Evolutionary conservation across 2,888 invertebrate species (phyloP).

Genomic region (Pollenia amentaria): DNA sequence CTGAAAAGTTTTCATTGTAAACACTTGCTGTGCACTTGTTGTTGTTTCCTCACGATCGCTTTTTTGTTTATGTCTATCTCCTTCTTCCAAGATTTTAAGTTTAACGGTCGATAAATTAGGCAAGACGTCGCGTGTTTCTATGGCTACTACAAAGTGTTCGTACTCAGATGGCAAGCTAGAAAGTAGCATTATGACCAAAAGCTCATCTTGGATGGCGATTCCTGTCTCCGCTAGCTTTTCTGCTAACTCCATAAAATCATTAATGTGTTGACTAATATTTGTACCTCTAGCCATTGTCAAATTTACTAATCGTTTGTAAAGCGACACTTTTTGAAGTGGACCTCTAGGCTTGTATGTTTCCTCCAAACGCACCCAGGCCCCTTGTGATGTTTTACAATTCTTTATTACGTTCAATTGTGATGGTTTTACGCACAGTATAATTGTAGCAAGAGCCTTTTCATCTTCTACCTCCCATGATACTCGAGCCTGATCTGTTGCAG

Average conservation of each 20-base stretch:
- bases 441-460: constrained; percentile 66
- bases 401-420: too few relatives aligned
- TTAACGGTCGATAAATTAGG: constrained; percentile 54
- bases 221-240: constrained; percentile 68
- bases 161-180: constrained; percentile 61
- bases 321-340: constrained; percentile 66
- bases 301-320: constrained; percentile 70
- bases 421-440: constrained; percentile 53
- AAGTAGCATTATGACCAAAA: constrained; percentile 68
- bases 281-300: constrained; percentile 32
- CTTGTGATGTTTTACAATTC: constrained; percentile 58
- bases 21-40: constrained; percentile 51
- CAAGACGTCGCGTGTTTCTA: constrained; percentile 70
- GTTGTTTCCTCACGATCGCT: constrained; percentile 11
- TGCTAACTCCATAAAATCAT: constrained; percentile 58
- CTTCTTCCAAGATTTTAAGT: constrained; percentile 66
- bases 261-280: constrained; percentile 54
- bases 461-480: too few relatives aligned
- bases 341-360: constrained; percentile 71
- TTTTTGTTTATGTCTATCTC: constrained; percentile 53
- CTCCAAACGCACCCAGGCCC: constrained; percentile 63
- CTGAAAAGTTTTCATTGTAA: constrained; percentile 14
- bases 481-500: constrained; percentile 14
- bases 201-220: constrained; percentile 57
- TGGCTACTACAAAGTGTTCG: constrained; percentile 70